Evolutionary conservation across 1,140 invertebrate genomes (phyloP).

Genomic region (Amphibalanus amphitrite): DNA sequence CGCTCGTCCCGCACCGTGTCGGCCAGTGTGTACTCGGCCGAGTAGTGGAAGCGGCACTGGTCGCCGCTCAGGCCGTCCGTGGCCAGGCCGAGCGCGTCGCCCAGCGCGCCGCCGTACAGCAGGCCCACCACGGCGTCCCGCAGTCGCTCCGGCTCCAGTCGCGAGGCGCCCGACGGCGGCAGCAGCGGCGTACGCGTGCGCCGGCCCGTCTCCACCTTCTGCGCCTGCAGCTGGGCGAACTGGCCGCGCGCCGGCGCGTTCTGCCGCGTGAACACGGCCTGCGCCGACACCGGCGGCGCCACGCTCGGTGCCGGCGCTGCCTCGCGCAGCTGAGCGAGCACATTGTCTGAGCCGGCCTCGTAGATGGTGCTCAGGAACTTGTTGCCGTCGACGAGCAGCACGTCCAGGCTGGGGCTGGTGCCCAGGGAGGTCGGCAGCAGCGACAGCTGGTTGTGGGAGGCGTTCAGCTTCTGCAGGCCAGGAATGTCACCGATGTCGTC

Average conservation of each 20-base stretch:
- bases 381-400: constrained; percentile 27
- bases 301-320: constrained; percentile 12
- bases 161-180: constrained; percentile 22
- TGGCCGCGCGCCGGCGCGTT: constrained; percentile 25
- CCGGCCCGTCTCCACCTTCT: constrained; percentile 26
- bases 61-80: constrained; percentile 26
- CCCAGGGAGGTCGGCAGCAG: neutral
- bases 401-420: constrained; percentile 12
- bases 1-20: neutral
- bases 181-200: constrained; percentile 27
- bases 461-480: neutral
- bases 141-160: neutral
- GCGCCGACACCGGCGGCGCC: neutral
- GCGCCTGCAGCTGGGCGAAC: constrained; percentile 28
- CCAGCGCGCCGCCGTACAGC: constrained; percentile 29
- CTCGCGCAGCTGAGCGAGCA: constrained; percentile 23
- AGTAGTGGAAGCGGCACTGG: constrained; percentile 27
- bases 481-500: neutral
- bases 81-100: constrained; percentile 27
- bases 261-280: constrained; percentile 11
- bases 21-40: constrained; percentile 13
- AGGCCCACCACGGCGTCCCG: constrained; percentile 20
- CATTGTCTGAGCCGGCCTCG: constrained; percentile 24
- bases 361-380: constrained; percentile 24
- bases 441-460: neutral